A percentile compares a stretch with the other conserved stretches of the same genome.
phyloP scores from a whole-genome alignment of 2,888 invertebrate genomes.

The Plutella xylostella region DNA sequence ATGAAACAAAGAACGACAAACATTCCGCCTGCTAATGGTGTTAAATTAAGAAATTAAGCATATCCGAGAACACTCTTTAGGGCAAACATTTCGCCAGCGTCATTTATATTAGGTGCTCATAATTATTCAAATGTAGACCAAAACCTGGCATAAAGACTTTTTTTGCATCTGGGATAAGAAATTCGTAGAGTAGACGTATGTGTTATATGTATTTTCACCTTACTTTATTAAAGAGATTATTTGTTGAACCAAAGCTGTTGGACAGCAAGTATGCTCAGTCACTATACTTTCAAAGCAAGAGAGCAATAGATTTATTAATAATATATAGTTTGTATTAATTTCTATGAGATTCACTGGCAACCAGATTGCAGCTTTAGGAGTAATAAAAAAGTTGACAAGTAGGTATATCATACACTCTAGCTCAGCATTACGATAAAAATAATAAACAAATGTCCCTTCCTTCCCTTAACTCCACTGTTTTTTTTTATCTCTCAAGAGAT shows the following conservation, averaged over 20 bases:
- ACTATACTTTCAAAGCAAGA: too few relatives aligned
- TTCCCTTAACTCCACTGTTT: neutral
- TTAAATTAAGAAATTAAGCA: constrained; percentile 11
- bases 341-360: too few relatives aligned
- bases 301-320: too few relatives aligned
- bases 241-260: too few relatives aligned
- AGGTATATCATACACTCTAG: too few relatives aligned
- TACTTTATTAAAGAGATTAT: too few relatives aligned
- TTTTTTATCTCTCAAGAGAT: neutral
- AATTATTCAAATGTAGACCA: constrained; percentile 17
- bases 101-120: constrained; percentile 16
- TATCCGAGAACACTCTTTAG: constrained; percentile 8
- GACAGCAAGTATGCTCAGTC: too few relatives aligned
- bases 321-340: too few relatives aligned
- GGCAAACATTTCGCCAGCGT: constrained; percentile 11
- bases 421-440: too few relatives aligned
- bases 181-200: neutral
- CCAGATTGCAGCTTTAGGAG: too few relatives aligned
- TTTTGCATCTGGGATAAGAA: constrained; percentile 11
- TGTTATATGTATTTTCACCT: neutral
- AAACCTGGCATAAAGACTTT: constrained; percentile 14
- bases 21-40: constrained; percentile 1
- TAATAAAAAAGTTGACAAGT: too few relatives aligned
- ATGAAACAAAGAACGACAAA: too few relatives aligned
- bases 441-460: neutral